Conservation (phyloP, 1,140 invertebrate species). For the Olivierus martensii region DNA sequence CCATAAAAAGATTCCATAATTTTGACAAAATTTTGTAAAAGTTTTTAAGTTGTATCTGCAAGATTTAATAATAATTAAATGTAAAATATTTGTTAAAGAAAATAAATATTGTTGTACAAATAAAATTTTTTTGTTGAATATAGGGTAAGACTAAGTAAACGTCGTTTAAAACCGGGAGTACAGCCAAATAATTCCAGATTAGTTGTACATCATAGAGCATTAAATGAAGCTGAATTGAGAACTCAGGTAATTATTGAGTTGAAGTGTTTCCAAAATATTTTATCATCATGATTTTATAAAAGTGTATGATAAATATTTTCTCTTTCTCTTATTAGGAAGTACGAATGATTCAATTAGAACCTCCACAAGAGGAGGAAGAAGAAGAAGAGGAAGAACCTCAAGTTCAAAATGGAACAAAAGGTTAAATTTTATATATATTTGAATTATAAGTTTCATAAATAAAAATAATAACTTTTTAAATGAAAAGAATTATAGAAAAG, state of each 20-base stretch:
- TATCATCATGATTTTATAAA: too few relatives aligned
- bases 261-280: too few relatives aligned
- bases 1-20: too few relatives aligned
- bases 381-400: conserved; percentile 38
- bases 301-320: too few relatives aligned
- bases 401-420: conserved; percentile 23
- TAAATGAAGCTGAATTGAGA: conserved; percentile 71
- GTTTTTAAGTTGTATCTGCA: too few relatives aligned
- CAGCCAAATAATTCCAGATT: conserved; percentile 60
- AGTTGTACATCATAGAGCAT: conserved; percentile 74
- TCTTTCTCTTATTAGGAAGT: conserved; percentile 24
- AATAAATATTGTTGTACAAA: too few relatives aligned
- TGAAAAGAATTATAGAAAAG: not conserved
- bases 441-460: too few relatives aligned
- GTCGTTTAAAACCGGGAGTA: conserved; percentile 51
- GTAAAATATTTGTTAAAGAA: too few relatives aligned
- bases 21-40: too few relatives aligned
- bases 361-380: conserved; percentile 58
- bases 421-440: not conserved
- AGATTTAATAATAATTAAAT: too few relatives aligned
- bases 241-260: too few relatives aligned
- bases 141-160: conserved; percentile 76
- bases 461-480: too few relatives aligned
- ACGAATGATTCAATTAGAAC: conserved; percentile 74
- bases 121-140: conserved; percentile 14